A percentile compares a stretch with the other conserved stretches of the same genome.
These are phyloP conservation scores for Archips xylosteana DNA, from an alignment of 2,888 invertebrate genomes.

Conservation along the genomic window DNA sequence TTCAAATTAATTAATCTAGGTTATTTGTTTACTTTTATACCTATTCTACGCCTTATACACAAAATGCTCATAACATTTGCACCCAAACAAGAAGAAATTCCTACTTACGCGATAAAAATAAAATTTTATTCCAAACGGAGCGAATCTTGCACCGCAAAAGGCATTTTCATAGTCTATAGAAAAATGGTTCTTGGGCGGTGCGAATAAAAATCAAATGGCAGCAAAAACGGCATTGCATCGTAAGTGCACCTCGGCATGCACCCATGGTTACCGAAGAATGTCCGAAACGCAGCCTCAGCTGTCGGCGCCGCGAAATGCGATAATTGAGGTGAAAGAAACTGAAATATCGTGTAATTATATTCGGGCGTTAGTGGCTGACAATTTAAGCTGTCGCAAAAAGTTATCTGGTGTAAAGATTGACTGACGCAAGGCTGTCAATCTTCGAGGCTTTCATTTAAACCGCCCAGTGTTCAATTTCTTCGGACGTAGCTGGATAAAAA, in stretches of 20 bases:
- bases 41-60: too few species aligned
- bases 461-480: constrained; percentile 8
- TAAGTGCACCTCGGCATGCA: constrained; percentile 52
- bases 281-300: constrained; percentile 64
- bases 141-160: not conserved
- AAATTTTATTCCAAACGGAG: constrained; percentile 5
- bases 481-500: not conserved
- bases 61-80: too few species aligned
- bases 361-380: constrained; percentile 60
- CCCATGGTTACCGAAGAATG: constrained; percentile 70
- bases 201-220: constrained; percentile 47
- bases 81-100: too few species aligned
- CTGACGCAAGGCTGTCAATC: constrained; percentile 53
- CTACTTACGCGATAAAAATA: not conserved
- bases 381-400: constrained; percentile 63
- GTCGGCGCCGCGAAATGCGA: constrained; percentile 67
- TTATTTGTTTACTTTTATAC: too few species aligned
- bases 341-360: constrained; percentile 79
- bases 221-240: constrained; percentile 46
- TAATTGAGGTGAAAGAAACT: constrained; percentile 77
- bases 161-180: constrained; percentile 30
- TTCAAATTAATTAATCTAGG: too few species aligned
- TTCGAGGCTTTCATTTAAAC: constrained; percentile 47
- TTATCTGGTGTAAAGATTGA: constrained; percentile 61
- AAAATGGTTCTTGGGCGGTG: constrained; percentile 49